These are phyloP conservation scores for Carcinoscorpius rotundicauda DNA, from an alignment of 1,140 invertebrate genomes.

Conservation along the genomic window DNA sequence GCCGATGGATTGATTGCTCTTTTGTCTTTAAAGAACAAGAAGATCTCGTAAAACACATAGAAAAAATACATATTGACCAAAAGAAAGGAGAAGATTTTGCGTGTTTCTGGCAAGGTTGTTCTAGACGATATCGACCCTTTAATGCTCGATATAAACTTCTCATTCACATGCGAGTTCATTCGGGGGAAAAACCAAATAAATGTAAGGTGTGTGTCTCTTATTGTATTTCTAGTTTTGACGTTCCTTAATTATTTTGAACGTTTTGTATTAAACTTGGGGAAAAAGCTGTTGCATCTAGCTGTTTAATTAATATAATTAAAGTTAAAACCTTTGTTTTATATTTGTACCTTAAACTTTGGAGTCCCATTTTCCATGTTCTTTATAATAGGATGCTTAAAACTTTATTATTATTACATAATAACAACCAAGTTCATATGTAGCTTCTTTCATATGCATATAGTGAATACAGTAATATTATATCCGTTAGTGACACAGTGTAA, in stretches of 20 bases:
- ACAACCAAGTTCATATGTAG: too few species aligned
- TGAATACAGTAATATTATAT: too few species aligned
- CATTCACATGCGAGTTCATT: conserved; percentile 93
- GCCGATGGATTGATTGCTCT: conserved; percentile 76
- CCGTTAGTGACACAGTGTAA: too few species aligned
- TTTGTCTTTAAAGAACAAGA: conserved; percentile 60
- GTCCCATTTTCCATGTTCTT: too few species aligned
- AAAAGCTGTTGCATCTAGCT: not conserved
- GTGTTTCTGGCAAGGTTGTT: conserved; percentile 82
- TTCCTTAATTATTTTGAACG: too few species aligned
- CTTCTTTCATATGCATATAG: too few species aligned
- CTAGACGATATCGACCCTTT: conserved; percentile 69
- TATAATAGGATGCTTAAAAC: too few species aligned
- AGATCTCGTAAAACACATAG: conserved; percentile 75
- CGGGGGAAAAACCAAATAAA: conserved; percentile 90
- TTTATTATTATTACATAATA: too few species aligned
- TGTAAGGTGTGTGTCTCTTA: conserved; percentile 61
- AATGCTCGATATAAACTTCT: conserved; percentile 92
- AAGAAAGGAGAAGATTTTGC: conserved; percentile 74
- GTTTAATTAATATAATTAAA: not conserved
- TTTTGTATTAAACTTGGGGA: too few species aligned
- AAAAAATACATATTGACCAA: conserved; percentile 76
- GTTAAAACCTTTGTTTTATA: not conserved
- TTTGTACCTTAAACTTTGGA: not conserved
- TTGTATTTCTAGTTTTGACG: conserved; percentile 5